Conservation (phyloP, 2,888 invertebrate species). For the Dioctria linearis region DNA sequence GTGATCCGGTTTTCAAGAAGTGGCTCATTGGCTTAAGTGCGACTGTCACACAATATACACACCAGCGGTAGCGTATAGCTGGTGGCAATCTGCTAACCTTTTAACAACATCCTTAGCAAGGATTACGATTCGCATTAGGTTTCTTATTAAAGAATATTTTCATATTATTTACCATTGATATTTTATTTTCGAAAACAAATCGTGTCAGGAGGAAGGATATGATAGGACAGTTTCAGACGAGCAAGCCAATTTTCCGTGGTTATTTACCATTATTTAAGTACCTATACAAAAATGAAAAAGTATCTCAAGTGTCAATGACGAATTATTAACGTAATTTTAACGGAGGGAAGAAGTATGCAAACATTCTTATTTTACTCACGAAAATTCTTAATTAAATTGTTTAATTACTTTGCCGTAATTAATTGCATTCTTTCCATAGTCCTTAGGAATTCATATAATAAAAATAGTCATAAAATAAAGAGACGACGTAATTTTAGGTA, state of each 20-base stretch:
- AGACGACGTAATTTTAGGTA: too few species aligned
- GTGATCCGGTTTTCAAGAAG: conserved; percentile 42
- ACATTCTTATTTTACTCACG: conserved; percentile 36
- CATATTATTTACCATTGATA: neutral
- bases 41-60: neutral
- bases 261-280: neutral
- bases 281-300: neutral
- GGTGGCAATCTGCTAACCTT: neutral
- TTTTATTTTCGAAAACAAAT: neutral
- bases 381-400: conserved; percentile 39
- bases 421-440: neutral
- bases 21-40: neutral
- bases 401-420: conserved; percentile 27
- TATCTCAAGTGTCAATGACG: too few species aligned
- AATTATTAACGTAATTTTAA: neutral
- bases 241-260: neutral
- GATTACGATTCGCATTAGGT: neutral
- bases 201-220: neutral
- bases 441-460: neutral
- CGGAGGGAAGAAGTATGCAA: neutral
- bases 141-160: neutral
- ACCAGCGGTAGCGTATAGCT: neutral
- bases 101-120: neutral
- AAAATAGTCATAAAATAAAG: too few species aligned
- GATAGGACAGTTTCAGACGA: neutral